These are phyloP conservation scores for Ichneumoninae sp. DNA, from an alignment of 2,888 invertebrate genomes.

Conservation along the genomic window DNA sequence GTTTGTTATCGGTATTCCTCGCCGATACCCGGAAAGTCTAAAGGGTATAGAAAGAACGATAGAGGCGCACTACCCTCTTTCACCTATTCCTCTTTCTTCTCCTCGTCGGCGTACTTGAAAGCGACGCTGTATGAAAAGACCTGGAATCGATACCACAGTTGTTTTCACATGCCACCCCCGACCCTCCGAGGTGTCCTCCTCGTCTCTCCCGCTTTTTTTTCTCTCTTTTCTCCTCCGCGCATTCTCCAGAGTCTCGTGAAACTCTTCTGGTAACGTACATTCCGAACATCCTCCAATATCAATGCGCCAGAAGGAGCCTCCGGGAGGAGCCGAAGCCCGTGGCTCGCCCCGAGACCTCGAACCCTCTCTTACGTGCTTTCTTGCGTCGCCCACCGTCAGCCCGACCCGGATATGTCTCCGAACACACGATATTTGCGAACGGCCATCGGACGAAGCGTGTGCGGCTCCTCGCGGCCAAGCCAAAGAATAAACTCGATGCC, in stretches of 20 bases:
- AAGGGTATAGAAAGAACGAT: conserved; percentile 57
- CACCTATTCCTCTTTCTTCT: conserved; percentile 31
- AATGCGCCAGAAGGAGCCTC: conserved; percentile 50
- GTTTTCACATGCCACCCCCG: conserved; percentile 62
- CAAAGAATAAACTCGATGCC: conserved; percentile 51
- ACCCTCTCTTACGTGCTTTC: conserved; percentile 43
- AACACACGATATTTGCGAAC: conserved; percentile 53
- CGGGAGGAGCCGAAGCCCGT: conserved; percentile 14
- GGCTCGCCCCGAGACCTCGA: conserved; percentile 23
- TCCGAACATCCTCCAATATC: conserved; percentile 59
- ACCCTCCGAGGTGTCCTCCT: conserved; percentile 51
- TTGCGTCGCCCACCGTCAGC: conserved; percentile 27
- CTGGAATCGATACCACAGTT: conserved; percentile 66
- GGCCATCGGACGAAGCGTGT: conserved; percentile 55
- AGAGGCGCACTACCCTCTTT: conserved; percentile 34
- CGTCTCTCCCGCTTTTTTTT: conserved; percentile 28
- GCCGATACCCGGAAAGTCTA: conserved; percentile 54
- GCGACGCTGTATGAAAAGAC: conserved; percentile 64
- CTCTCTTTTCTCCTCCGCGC: conserved; percentile 9
- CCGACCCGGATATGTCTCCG: conserved; percentile 22
- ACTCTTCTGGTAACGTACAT: conserved; percentile 32
- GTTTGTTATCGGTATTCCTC: conserved; percentile 66
- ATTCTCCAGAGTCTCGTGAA: conserved; percentile 48
- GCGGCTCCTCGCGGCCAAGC: conserved; percentile 6
- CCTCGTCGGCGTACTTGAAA: conserved; percentile 59